Evolutionary conservation across 2,888 invertebrate species (phyloP), one percentile per base, ranked within the genome.

Genomic region (Ochropleura leucogaster): DNA sequence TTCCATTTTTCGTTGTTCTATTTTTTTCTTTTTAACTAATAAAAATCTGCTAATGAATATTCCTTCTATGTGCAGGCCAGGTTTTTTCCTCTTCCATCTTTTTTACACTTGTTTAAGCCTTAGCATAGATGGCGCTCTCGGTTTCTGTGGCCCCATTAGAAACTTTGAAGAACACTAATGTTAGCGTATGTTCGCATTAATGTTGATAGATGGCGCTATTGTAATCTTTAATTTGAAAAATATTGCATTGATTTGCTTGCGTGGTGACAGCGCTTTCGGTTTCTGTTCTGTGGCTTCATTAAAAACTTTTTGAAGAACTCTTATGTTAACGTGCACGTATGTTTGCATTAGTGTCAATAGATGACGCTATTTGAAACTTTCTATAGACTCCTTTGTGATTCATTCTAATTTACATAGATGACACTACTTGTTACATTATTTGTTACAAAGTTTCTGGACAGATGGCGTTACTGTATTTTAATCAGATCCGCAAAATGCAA

Each of bases 151-250:
- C 30, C 16, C 16, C 30, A 16, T 16, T 16, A 30, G 16, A 8
- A 59, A 59, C 57, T 30, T 30, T 16, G 30, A 8, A 57, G 7
- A 8, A 57, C 30, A 30, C 30, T 8, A n/a, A 30, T 1, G 57
- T 30, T 16, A 30, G 30, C 16, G 16, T 30, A 8, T 40, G 59
- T 59, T 59, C 18, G 7, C 40, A 16, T 12, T 18, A 5, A 5
- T 49, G 8, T 30, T 14, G 14, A 44, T n/a, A 72, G 73, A 44
- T 49, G 44, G 44, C 74, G 30, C n/a, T 60, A 59, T 18, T 18
- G n/a, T 0, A 6, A 3, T 6, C 8, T 55, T 47, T 18, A 30
- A 8, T 30, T 30, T 16, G 30, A 8, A 57, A 3, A 8, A 57
- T 30, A 30, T 30, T 30, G 30, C 30, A 30, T 30, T 30, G 30